Conservation (phyloP, 1,140 invertebrate species). For the Hermatobates lingyangjiaoensis region DNA sequence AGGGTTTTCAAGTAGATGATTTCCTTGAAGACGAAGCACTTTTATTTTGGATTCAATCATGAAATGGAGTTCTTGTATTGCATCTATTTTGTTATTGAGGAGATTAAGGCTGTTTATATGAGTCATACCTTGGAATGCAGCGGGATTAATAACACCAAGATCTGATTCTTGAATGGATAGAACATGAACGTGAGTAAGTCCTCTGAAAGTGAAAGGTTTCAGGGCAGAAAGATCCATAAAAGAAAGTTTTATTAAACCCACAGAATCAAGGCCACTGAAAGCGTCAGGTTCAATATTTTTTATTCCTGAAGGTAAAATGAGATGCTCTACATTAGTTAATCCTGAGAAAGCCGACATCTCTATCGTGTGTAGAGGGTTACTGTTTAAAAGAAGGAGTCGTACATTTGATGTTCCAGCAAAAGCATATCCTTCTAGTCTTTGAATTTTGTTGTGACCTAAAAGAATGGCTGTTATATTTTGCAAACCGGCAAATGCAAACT, state of each 20-base stretch:
- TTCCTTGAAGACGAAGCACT: constrained; percentile 49
- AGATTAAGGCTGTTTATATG: constrained; percentile 49
- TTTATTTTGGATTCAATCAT: constrained; percentile 43
- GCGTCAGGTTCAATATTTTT: constrained; percentile 51
- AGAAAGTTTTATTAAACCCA: constrained; percentile 51
- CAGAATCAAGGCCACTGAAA: constrained; percentile 57
- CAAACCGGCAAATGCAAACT: constrained; percentile 60
- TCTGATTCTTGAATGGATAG: constrained; percentile 61
- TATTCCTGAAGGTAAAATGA: constrained; percentile 58
- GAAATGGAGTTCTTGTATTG: constrained; percentile 48
- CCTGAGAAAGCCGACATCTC: constrained; percentile 59
- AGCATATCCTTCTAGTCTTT: constrained; percentile 52
- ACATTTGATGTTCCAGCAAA: constrained; percentile 68
- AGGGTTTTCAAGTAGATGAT: constrained; percentile 57
- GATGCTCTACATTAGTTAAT: constrained; percentile 50
- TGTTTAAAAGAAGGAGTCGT: constrained; percentile 46
- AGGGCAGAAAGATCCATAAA: constrained; percentile 60
- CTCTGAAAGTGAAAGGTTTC: constrained; percentile 48
- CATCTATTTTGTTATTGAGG: constrained; percentile 65
- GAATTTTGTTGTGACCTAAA: constrained; percentile 56
- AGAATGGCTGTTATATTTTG: constrained; percentile 58
- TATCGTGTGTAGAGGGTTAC: constrained; percentile 55
- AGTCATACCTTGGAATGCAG: constrained; percentile 48
- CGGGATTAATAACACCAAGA: constrained; percentile 44
- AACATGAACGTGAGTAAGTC: constrained; percentile 47